Conservation (phyloP, 1,140 invertebrate genomes). For the Nomia melanderi region DNA sequence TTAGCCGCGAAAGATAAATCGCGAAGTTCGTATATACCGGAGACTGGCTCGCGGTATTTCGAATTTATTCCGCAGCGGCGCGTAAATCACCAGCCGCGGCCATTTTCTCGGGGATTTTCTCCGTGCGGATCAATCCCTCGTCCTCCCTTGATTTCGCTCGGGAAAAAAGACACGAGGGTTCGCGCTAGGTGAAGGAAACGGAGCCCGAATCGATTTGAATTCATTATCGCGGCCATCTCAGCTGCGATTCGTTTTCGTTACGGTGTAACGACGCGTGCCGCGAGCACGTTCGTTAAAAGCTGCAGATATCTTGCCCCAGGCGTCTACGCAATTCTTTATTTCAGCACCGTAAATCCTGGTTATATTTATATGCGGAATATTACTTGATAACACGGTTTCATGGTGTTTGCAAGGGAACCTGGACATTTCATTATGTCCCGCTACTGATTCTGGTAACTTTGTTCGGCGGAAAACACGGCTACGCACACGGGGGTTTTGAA, state of each 20-base stretch:
- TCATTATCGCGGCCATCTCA: conserved; percentile 10
- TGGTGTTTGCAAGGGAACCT: not conserved
- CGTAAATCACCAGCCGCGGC: not conserved
- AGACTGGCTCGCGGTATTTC: not conserved
- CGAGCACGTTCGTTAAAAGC: not conserved
- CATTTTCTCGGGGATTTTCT: not conserved
- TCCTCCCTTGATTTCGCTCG: not conserved
- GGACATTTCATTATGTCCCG: not conserved
- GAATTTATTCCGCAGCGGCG: not conserved
- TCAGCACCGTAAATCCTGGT: conserved; percentile 27
- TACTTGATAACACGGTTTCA: no score
- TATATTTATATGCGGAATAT: conserved; percentile 15
- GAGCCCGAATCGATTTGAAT: conserved; percentile 23
- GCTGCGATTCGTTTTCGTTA: conserved; percentile 17
- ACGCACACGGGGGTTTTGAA: no score
- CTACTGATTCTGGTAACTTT: no score
- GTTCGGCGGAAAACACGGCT: no score
- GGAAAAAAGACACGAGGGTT: not conserved
- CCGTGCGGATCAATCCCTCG: not conserved
- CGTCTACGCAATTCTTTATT: not conserved
- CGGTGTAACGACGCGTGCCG: not conserved
- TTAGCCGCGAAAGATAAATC: conserved; percentile 7
- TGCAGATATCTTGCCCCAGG: not conserved
- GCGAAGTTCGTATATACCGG: not conserved
- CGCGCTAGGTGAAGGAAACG: not conserved